Base-by-base conservation (phyloP, 2,797 vertebrate species). In the Sebastes elongatus region DNA sequence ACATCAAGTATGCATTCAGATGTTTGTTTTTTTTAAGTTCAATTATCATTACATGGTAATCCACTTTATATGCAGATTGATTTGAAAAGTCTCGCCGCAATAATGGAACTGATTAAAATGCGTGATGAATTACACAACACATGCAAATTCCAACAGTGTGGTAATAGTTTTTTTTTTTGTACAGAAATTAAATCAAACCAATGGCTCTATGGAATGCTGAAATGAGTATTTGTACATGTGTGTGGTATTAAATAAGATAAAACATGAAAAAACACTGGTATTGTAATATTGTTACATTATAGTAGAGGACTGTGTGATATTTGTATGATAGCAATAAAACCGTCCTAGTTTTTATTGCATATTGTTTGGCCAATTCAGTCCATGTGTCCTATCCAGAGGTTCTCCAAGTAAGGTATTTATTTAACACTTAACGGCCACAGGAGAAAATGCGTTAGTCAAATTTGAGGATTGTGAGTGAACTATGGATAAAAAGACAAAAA, bases 61-160 rank as follows among this genome's bases (percentile, higher is more conserved):
- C 67, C 68, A 59, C 55, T 72, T 61, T 18, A 61, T 23, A 72
- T 32, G 57, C 70, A 61, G 38, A 61, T 72, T 61, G 57, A 72
- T 61, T 49, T 32, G n/a, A 22, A 22, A 22, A 72, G 59, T 62
- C 57, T 52, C 14, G 14, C 30, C 22, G 22, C 57, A 32, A 61
- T 32, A 62, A 72, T 23, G 57, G 5, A 13, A 30, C 27, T 61
- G 27, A 72, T 72, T 72, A 32, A 49, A 72, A 61, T 22, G 27
- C 8, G 28, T 33, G 59, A 25, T 20, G 38, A 52, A 62, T 18
- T 49, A 33, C 38, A 52, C 11, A 22, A 28, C 23, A 46, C 57
- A 30, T 46, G 69, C 56, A 46, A 13, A 10, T 71, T 20, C 1
- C 8, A 42, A 18, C 4, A 70, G 49, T 25, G 55, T 42, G 55